phyloP scores from a whole-genome alignment of 2,888 invertebrate genomes.

The Lepidochitona cinerea region DNA sequence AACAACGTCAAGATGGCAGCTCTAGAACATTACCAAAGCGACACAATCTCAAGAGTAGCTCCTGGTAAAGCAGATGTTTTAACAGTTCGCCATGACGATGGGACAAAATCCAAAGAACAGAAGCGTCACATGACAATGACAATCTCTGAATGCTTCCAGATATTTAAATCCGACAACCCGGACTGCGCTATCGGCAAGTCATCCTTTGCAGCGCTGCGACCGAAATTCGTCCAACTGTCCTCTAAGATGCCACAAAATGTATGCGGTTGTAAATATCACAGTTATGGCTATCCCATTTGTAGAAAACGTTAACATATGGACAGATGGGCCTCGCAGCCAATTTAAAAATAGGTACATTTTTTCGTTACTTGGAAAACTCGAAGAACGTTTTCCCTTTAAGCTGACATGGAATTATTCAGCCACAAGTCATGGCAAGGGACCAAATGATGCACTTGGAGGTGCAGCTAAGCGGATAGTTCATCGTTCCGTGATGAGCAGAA shows the following conservation, averaged over 20 bases:
- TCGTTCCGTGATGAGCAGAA: no score
- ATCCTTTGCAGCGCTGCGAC: conserved; percentile 14
- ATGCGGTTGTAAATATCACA: conserved; percentile 18
- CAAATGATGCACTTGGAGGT: no score
- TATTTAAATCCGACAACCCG: conserved; percentile 10
- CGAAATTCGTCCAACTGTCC: conserved; percentile 9
- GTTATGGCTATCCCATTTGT: no score
- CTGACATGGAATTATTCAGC: no score
- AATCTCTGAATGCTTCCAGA: background rate
- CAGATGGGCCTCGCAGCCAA: no score
- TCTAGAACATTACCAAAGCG: background rate
- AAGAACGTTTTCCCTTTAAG: no score
- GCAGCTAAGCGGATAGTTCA: no score
- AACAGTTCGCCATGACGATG: background rate
- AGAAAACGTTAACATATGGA: no score
- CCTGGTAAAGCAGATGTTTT: conserved; percentile 15
- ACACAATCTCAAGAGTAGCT: conserved; percentile 7
- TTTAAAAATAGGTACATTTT: no score
- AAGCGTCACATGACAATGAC: conserved; percentile 15
- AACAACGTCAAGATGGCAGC: background rate
- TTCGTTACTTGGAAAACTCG: no score
- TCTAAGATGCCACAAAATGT: conserved; percentile 14
- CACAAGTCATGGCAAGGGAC: no score
- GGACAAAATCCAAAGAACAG: conserved; percentile 7
- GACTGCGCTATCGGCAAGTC: conserved; percentile 8